Percentiles rank a stretch among this genome's conserved stretches.
Evolutionary conservation across 2,113 vertebrate genomes (phyloP).

Genomic region (Morphnarchus princeps): DNA sequence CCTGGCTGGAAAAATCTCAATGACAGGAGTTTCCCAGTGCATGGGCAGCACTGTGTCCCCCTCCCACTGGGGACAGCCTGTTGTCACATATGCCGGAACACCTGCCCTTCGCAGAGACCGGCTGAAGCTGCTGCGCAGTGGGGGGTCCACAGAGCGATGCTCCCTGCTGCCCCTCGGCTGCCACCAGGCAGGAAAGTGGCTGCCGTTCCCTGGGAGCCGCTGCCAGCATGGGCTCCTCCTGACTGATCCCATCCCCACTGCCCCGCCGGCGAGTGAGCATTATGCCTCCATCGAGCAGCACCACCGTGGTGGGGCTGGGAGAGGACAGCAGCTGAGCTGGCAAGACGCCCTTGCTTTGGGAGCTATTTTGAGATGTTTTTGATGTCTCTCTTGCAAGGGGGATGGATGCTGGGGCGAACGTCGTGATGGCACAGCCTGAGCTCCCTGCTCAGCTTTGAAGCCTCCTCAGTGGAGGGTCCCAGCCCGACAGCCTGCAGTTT

Average conservation of each 20-base stretch:
- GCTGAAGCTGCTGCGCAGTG: background rate
- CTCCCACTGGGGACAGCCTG: background rate
- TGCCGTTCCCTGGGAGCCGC: background rate
- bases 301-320: background rate
- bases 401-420: background rate
- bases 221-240: background rate
- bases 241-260: fast-evolving
- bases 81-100: background rate
- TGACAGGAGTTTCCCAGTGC: background rate
- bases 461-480: fast-evolving
- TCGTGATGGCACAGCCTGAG: background rate
- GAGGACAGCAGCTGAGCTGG: constrained; percentile 57
- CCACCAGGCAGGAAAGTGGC: background rate
- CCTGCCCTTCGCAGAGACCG: background rate
- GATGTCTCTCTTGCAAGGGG: constrained; percentile 40
- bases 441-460: constrained; percentile 1
- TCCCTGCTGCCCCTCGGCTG: background rate
- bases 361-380: constrained; percentile 64
- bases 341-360: background rate
- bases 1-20: background rate
- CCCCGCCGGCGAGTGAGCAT: fast-evolving
- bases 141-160: fast-evolving
- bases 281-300: background rate
- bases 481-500: background rate
- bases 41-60: background rate